Evolutionary conservation across 2,797 vertebrate genomes (phyloP), one percentile per base, ranked within the genome.

Genomic region (Neosilurus mollespiculum): DNA sequence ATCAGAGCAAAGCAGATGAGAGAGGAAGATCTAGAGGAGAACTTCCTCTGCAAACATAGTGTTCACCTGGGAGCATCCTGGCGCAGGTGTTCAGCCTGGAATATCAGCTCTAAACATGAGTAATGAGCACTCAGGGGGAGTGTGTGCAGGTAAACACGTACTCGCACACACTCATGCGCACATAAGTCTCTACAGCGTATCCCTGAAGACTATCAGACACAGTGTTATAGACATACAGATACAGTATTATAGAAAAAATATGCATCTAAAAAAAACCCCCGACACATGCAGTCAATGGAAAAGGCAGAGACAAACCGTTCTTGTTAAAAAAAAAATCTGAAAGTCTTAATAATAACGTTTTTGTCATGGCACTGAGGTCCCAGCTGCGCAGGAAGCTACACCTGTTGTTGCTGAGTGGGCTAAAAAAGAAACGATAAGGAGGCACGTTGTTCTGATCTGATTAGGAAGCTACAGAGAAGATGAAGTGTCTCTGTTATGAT

Each of bases 91-190:
- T 89, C 86, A 86, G 81, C 80, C 81, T 82, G 81, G 85, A 81
- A 87, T 84, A 88, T 84, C 87, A 78, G 85, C 83, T 85, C 81
- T 85, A 86, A 89, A 87, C 86, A 87, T 86, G 88, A 87, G 80
- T 89, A 89, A 89, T 89, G 88, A 89, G 85, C 61, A 87, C 88
- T 85, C 88, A 83, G 72, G 88, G 86, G 88, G 81, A 81, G 83
- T 82, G 83, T 87, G 85, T 86, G 83, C 83, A 82, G 43, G 80
- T 80, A 84, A 76, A 89, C 72, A 87, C 71, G 71, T 76, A 71
- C 81, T 67, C 82, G 71, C 76, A 83, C 70, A 77, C 77, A 76
- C 43, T 71, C 78, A 75, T 22, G 37, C 9, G 3, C 8, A 71
- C 15, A 30, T 15, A 9, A 3, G 8, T 4, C 37, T 20, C 43